Base-by-base conservation (phyloP, 2,797 vertebrate species). In the Arrhamphus sclerolepis region DNA sequence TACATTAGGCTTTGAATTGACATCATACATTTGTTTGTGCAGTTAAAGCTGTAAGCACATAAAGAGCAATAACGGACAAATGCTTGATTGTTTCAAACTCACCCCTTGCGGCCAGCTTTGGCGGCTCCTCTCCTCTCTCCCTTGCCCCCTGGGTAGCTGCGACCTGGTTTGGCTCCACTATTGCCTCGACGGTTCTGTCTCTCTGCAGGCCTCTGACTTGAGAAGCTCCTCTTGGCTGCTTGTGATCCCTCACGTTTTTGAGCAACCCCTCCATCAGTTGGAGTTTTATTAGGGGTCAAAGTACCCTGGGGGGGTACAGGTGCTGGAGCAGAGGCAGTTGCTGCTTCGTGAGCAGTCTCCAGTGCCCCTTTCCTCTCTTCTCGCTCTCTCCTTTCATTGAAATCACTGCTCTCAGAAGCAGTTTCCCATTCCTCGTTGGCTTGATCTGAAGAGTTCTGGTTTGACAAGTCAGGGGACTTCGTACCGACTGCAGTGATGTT, bases 371-470 rank as follows among this genome's bases (percentile, higher is more conserved):
- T 97, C 75, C 94, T 94, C 73, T 98, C 97, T 70, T 98, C 97
- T 47, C 98, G 93, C 62, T 99, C 98, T 38, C 97, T 89, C 48
- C 97, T 92, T 79, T 99, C 98, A 20, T 98, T 99, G 87, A 99
- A 99, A 87, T 99, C 98, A 0, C 98, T 99, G 82, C 98, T 99
- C 90, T 99, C 98, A 0, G 98, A 99, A 18, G 98, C 98, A 0
- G 98, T 99, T 84, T 99, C 98, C 98, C 98, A 99, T 72, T 99
- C 98, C 75, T 99, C 98, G 1, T 99, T 99, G 56, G 98, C 98
- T 84, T 99, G 98, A 82, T 99, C 98, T 20, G 98, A 99, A 2
- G 98, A 99, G 84, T 99, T 99, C 85, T 99, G 98, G 74, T 99
- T 99, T 51, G 97, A 98, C 72, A 99, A 82, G 72, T 99, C 98